Conservation (phyloP, 2,113 vertebrate species). For the Gavia stellata region DNA sequence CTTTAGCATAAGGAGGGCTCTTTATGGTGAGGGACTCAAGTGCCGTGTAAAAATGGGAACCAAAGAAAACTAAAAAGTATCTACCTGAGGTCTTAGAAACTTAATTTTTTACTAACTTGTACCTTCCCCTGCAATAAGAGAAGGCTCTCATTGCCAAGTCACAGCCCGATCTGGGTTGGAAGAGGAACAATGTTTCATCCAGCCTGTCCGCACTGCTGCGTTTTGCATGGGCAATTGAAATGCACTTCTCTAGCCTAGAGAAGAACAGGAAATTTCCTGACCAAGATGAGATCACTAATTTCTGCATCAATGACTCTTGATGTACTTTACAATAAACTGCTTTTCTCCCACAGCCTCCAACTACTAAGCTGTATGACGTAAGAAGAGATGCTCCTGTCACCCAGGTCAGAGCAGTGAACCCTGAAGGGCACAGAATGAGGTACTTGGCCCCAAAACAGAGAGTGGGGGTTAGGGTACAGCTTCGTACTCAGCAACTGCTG, state of each 20-base stretch:
- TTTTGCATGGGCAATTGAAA: background rate
- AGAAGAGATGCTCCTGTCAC: background rate
- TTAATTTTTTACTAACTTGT: background rate
- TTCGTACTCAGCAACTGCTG: background rate
- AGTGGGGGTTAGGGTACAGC: background rate
- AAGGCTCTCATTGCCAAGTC: background rate
- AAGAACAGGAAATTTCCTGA: background rate
- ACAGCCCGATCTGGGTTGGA: background rate
- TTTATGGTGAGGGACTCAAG: background rate
- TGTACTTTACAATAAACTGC: background rate
- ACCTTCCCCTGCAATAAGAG: background rate
- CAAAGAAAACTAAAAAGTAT: background rate
- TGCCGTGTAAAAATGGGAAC: background rate
- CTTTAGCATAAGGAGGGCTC: background rate
- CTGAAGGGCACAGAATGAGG: background rate
- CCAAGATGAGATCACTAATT: background rate
- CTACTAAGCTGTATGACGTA: background rate
- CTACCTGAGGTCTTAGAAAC: background rate
- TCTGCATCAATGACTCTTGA: background rate
- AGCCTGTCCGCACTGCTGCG: fast-evolving
- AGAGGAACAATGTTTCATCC: background rate
- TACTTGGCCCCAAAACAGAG: background rate
- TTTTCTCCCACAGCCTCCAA: background rate
- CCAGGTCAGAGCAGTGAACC: background rate
- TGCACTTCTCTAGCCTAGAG: fast-evolving